Percentiles rank a stretch among this genome's conserved stretches.
Evolutionary conservation across 2,797 vertebrate species (phyloP).

Genomic region (Chrysolophus pictus): DNA sequence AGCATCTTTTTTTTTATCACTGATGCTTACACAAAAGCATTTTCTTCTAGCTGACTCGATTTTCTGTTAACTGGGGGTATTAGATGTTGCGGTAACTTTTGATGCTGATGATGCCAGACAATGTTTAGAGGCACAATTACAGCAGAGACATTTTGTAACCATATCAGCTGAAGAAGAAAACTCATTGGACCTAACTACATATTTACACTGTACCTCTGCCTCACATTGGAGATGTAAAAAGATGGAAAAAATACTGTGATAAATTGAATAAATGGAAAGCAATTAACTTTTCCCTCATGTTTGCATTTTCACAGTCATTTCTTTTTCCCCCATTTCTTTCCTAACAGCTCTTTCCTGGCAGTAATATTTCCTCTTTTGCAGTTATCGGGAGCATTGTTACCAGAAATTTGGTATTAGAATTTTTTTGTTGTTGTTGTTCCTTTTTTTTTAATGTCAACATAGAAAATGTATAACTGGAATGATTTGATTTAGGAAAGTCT

Average conservation of each 20-base stretch:
- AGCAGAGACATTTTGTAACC: constrained; percentile 36
- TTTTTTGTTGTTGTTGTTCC: background rate
- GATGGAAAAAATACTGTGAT: constrained; percentile 11
- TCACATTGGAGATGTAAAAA: constrained; percentile 22
- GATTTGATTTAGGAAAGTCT: background rate
- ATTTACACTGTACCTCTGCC: constrained; percentile 21
- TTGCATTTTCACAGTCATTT: constrained; percentile 33
- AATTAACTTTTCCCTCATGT: constrained; percentile 55
- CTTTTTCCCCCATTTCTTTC: background rate
- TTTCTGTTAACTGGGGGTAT: constrained; percentile 33
- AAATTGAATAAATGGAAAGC: constrained; percentile 40
- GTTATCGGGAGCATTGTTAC: constrained; percentile 19
- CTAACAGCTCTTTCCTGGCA: constrained; percentile 13
- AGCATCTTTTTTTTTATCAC: background rate
- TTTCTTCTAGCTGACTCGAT: constrained; percentile 51
- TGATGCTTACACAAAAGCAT: background rate
- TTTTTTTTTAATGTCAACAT: background rate
- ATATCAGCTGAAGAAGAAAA: constrained; percentile 24
- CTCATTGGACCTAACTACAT: constrained; percentile 19
- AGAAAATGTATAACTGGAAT: constrained; percentile 1
- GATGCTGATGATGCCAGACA: constrained; percentile 67
- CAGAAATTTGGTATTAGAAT: constrained; percentile 38
- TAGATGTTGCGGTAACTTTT: constrained; percentile 45
- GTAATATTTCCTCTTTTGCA: constrained; percentile 1
- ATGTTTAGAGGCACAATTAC: constrained; percentile 68